Conservation (phyloP, 2,888 invertebrate species). For the Loripinus fragilis region DNA sequence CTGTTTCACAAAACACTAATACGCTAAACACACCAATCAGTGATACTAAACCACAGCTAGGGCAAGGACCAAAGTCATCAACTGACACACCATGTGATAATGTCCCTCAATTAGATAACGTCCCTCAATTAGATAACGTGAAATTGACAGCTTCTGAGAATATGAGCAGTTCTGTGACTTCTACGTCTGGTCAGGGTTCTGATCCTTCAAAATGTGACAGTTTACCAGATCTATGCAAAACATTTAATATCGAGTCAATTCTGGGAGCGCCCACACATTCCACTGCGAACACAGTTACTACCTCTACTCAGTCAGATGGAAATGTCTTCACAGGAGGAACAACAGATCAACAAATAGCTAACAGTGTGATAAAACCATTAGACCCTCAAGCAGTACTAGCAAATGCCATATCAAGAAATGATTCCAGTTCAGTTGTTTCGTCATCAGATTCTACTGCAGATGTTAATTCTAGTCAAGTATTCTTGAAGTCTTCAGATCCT, state of each 20-base stretch:
- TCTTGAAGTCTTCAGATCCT: constrained; percentile 3
- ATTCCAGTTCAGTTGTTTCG: neutral
- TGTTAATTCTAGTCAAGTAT: constrained; percentile 4
- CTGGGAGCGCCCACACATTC: neutral
- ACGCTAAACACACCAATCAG: neutral
- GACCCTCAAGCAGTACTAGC: neutral
- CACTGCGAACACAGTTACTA: neutral
- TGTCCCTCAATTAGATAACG: too few species aligned
- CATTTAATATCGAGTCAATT: neutral
- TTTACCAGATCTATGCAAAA: neutral
- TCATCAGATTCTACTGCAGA: neutral
- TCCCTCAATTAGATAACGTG: neutral
- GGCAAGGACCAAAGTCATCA: neutral
- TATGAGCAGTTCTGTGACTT: neutral
- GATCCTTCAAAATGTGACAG: neutral
- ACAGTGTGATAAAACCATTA: neutral
- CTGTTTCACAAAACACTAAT: neutral
- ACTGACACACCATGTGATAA: neutral
- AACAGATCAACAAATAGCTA: neutral
- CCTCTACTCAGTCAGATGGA: neutral
- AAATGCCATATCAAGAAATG: neutral
- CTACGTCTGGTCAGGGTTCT: neutral
- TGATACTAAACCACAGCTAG: neutral
- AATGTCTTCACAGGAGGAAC: neutral
- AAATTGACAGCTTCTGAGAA: neutral